phyloP scores from a whole-genome alignment of 2,888 invertebrate species.

The Tenthredo distinguenda region DNA sequence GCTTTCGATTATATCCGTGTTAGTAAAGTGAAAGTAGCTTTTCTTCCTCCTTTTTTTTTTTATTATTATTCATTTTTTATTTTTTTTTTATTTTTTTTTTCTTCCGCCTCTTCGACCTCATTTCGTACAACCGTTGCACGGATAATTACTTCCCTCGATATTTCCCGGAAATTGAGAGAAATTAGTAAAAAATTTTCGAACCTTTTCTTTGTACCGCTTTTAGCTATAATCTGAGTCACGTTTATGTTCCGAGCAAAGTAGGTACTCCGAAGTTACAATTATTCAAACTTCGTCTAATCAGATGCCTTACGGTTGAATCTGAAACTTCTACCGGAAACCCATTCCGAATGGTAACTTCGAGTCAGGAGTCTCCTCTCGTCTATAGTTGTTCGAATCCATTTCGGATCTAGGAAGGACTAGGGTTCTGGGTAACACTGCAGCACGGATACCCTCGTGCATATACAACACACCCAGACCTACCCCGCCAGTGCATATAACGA shows the following conservation, averaged over 20 bases:
- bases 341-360: slow-evolving; percentile 2
- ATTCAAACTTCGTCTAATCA: neutral
- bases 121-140: neutral
- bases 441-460: neutral
- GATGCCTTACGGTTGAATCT: neutral
- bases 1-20: slow-evolving; percentile 39
- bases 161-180: neutral
- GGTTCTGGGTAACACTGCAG: neutral
- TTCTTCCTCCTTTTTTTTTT: slow-evolving; percentile 1
- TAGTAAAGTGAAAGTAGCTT: slow-evolving; percentile 32
- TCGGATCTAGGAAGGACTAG: neutral
- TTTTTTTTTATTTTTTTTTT: neutral
- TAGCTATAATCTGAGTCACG: no score
- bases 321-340: slow-evolving; percentile 7
- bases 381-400: neutral
- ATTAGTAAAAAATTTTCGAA: neutral
- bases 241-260: neutral
- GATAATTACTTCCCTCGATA: slow-evolving; percentile 3
- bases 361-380: neutral
- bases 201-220: neutral
- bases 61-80: neutral
- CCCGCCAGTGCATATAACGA: slow-evolving; percentile 74
- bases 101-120: neutral
- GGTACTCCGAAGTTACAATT: neutral
- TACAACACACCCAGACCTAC: neutral